These are phyloP conservation scores for Acyrthosiphon pisum DNA, from an alignment of 1,140 invertebrate genomes.

Conservation along the genomic window DNA sequence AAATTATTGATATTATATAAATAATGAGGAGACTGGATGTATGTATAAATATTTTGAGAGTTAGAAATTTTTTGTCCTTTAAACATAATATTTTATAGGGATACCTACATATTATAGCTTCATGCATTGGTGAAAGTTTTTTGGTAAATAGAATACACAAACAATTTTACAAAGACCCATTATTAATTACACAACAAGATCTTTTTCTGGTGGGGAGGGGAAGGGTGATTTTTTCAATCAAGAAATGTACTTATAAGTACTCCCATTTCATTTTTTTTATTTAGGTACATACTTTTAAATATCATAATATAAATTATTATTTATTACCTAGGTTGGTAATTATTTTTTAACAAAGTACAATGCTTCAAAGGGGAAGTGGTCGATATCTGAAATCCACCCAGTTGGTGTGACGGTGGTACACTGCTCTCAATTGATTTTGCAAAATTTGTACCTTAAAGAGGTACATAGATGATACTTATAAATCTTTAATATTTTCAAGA, in stretches of 20 bases:
- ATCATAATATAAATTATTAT: constrained; percentile 6
- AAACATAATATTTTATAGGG: not conserved
- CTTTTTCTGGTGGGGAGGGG: too few relatives aligned
- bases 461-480: not conserved
- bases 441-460: not conserved
- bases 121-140: too few relatives aligned
- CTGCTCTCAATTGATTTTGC: not conserved
- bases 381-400: not conserved
- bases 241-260: not conserved
- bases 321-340: not conserved
- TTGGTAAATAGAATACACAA: too few relatives aligned
- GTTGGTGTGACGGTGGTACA: not conserved
- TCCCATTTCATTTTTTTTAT: too few relatives aligned
- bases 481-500: not conserved
- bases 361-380: not conserved
- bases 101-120: not conserved
- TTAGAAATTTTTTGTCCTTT: not conserved
- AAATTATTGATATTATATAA: not conserved
- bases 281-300: not conserved
- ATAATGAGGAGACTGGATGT: not conserved
- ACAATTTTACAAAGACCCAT: not conserved
- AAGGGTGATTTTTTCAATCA: not conserved
- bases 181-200: not conserved
- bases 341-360: not conserved
- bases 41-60: not conserved